phyloP scores from a whole-genome alignment of 92 coral and sea anemone genomes.

The Diadumene lineata region DNA sequence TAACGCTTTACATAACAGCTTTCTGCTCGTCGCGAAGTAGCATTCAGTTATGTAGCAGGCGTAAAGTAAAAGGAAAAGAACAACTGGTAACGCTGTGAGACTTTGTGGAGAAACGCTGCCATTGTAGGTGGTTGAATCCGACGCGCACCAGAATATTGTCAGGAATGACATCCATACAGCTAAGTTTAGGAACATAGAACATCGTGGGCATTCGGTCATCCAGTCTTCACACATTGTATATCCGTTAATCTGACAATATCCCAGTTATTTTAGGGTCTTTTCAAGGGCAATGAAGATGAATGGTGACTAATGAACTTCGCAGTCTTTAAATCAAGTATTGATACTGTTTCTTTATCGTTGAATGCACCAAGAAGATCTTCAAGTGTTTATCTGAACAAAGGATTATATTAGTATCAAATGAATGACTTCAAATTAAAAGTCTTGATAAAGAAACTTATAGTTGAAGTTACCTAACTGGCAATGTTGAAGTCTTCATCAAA shows the following conservation, averaged over 20 bases:
- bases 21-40: slow-evolving; percentile 54
- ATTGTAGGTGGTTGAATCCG: slow-evolving; percentile 36
- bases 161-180: slow-evolving; percentile 35
- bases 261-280: no score
- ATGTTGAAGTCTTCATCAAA: no score
- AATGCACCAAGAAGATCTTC: no score
- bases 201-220: slow-evolving; percentile 70
- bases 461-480: no score
- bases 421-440: no score
- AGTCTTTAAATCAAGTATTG: no score
- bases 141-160: slow-evolving; percentile 42
- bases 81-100: slow-evolving; percentile 50
- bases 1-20: slow-evolving; percentile 20
- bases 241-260: background rate
- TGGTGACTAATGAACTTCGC: no score
- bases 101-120: slow-evolving; percentile 60
- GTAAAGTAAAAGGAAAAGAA: slow-evolving; percentile 51
- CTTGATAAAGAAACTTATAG: no score
- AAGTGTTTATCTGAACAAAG: no score
- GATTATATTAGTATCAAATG: no score
- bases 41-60: slow-evolving; percentile 54
- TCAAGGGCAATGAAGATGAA: no score
- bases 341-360: no score
- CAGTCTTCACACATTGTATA: slow-evolving; percentile 65
- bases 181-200: slow-evolving; percentile 60